A percentile compares a stretch with the other conserved stretches of the same genome.
Conservation (phyloP, 2,113 vertebrate species). For the Protomyctophum bolini region DNA sequence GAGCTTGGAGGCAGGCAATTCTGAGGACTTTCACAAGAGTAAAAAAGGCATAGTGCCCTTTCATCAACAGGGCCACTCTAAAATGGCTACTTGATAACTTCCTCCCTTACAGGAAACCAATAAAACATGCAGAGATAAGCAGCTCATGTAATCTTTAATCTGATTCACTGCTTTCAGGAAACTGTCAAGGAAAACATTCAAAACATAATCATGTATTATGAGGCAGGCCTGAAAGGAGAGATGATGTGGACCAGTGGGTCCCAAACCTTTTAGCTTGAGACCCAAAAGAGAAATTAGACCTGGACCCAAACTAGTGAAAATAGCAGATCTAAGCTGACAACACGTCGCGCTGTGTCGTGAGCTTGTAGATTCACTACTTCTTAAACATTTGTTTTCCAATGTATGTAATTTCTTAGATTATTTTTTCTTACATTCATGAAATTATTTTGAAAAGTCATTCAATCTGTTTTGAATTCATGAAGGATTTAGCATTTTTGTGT, state of each 20-base stretch:
- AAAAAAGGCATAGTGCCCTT: not conserved
- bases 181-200: not conserved
- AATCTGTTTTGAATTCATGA: too few species aligned
- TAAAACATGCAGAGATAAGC: not conserved
- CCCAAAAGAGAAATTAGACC: too few species aligned
- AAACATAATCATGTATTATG: not conserved
- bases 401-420: too few species aligned
- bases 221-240: not conserved
- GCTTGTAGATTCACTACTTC: too few species aligned
- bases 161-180: not conserved
- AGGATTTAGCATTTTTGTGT: too few species aligned
- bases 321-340: too few species aligned
- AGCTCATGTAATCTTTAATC: conserved; percentile 16
- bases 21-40: not conserved
- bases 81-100: conserved; percentile 15
- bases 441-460: too few species aligned
- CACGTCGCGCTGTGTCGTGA: too few species aligned
- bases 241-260: not conserved
- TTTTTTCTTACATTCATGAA: too few species aligned
- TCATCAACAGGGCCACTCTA: not conserved
- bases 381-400: too few species aligned
- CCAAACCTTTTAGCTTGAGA: too few species aligned
- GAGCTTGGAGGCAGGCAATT: not conserved
- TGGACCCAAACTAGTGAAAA: too few species aligned
- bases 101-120: conserved; percentile 17